Base-by-base conservation (phyloP, 2,888 invertebrate genomes). In the Drosophila parthenogenetica region DNA sequence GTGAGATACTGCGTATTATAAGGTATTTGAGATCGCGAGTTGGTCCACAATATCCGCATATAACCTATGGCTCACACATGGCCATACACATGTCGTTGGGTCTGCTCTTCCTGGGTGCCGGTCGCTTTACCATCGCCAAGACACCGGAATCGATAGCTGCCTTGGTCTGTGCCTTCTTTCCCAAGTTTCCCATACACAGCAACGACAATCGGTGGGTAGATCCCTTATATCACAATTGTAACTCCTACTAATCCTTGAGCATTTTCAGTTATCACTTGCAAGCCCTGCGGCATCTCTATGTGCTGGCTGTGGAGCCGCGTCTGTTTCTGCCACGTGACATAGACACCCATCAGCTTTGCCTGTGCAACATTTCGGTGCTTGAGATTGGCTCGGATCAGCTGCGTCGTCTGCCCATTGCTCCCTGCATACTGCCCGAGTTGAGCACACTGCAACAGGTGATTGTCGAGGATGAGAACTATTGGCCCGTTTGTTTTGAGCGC, bases 51-150 rank as follows among this genome's bases (percentile, higher is more conserved):
- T 94, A 94, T 78, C 94, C 95, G 51, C 94, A 96, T 40, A 96
- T 97, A 53, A 95, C 97, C 0, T 98, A 98, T 91, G 97, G 97
- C 22, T 96, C 96, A 11, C 97, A 99, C 93, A 95, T 99, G 94
- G 98, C 98, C 13, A 96, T 97, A n/a, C 98, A 98, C 91, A 97
- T 98, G 96, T 96, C 98, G 0, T 93, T 98, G 42, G 99, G 99
- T 0, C 94, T 99, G 72, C 93, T 99, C 43, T 99, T 98, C 92
- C 93, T 99, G 51, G 99, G 99, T 7, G 98, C 98, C 19, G 98
- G 99, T 1, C 95, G 97, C 76, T 97, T 95, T 76, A 96, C 97
- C 0, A 93, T 98, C 29, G 95, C 96, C 13, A 96, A 97, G 55
- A 95, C 96, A 2, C 96, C 97, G 2, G 94, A 95, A 37, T 95